phyloP scores from a whole-genome alignment of 1,140 invertebrate genomes.

The Tetragonula clypearis region DNA sequence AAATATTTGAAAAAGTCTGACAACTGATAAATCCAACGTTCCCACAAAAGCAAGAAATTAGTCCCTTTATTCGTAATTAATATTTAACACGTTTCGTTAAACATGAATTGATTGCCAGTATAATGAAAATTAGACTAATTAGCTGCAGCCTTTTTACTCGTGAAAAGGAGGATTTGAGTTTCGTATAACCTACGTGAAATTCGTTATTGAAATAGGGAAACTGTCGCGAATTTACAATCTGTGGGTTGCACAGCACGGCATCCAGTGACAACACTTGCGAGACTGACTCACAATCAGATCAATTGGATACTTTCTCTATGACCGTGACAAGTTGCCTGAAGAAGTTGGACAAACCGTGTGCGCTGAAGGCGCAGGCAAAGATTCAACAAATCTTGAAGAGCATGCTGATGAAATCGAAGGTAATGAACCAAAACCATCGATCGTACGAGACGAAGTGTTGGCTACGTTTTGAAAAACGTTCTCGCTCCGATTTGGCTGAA shows the following conservation, averaged over 20 bases:
- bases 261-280: background rate
- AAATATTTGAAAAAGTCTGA: no score
- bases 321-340: conserved; percentile 49
- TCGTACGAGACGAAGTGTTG: no score
- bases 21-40: background rate
- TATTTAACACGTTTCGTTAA: background rate
- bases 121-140: no score
- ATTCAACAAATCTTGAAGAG: conserved; percentile 56
- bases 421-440: background rate
- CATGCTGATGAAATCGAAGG: conserved; percentile 13
- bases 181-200: background rate
- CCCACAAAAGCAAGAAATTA: background rate
- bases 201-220: background rate
- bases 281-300: conserved; percentile 23
- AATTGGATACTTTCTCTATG: conserved; percentile 55
- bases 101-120: background rate
- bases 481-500: no score
- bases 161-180: background rate
- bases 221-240: conserved; percentile 1
- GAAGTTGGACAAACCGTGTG: conserved; percentile 40
- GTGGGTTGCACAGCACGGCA: background rate
- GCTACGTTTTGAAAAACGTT: background rate
- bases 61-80: background rate
- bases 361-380: conserved; percentile 41
- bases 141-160: background rate